Conservation (phyloP, 2,113 vertebrate species). For the Hirundichthys speculiger region DNA sequence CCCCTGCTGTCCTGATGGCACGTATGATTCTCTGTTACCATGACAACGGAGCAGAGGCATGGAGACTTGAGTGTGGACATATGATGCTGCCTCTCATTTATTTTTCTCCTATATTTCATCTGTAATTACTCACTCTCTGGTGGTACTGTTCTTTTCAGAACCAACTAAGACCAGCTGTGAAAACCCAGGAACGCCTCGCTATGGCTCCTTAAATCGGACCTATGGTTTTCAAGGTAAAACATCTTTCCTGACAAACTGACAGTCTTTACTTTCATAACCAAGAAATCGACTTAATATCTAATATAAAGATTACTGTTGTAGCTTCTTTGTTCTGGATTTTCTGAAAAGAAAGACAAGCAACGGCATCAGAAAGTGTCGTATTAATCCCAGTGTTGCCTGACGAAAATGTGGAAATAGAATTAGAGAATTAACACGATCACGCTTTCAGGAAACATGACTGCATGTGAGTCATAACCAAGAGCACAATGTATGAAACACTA, state of each 20-base stretch:
- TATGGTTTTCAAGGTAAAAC: conserved; percentile 93
- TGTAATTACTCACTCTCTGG: conserved; percentile 25
- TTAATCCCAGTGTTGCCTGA: too few relatives aligned
- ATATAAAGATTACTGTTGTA: neutral
- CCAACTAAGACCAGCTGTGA: conserved; percentile 94
- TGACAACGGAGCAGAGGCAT: conserved; percentile 68
- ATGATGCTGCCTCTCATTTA: conserved; percentile 42
- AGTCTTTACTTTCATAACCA: neutral
- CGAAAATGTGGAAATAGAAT: too few relatives aligned
- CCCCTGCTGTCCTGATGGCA: conserved; percentile 69
- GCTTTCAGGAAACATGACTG: too few relatives aligned
- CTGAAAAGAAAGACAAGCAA: neutral
- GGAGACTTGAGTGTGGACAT: conserved; percentile 21
- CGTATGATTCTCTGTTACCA: conserved; percentile 56
- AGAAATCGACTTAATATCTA: neutral
- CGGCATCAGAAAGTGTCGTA: too few relatives aligned
- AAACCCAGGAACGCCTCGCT: conserved; percentile 93
- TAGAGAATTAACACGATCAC: too few relatives aligned
- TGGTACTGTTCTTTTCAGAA: conserved; percentile 81
- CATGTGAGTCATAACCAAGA: too few relatives aligned
- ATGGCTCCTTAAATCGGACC: conserved; percentile 94
- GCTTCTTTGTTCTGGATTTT: neutral
- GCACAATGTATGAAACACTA: too few relatives aligned
- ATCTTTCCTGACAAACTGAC: neutral
- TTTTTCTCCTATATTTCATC: conserved; percentile 37